Evolutionary conservation across 2,797 vertebrate species (phyloP).

Genomic region (Dryobates pubescens): DNA sequence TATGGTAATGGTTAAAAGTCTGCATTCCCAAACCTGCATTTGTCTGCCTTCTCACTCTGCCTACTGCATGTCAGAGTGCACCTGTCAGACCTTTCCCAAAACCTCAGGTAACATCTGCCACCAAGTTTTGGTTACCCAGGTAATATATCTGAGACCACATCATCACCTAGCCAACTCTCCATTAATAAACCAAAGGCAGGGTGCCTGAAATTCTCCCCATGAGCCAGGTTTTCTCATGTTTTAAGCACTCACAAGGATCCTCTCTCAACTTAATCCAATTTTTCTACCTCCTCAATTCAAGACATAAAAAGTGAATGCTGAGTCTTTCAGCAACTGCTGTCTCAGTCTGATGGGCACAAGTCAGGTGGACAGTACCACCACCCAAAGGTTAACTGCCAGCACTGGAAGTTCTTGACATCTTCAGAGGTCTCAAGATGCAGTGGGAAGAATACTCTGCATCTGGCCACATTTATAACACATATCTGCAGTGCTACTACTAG

Average conservation of each 20-base stretch:
- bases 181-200: background rate
- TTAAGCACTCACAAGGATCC: background rate
- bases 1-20: background rate
- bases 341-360: background rate
- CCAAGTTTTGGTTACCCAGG: background rate
- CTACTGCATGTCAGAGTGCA: background rate
- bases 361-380: background rate
- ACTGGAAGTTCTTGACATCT: background rate
- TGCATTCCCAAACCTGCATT: background rate
- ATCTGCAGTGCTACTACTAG: background rate
- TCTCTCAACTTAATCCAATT: background rate
- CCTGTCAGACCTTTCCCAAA: background rate
- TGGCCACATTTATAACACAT: background rate
- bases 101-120: background rate
- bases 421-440: background rate
- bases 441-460: background rate
- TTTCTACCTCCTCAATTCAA: background rate
- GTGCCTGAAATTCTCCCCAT: background rate
- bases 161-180: background rate
- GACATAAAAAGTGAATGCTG: background rate
- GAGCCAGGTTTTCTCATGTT: background rate
- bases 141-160: background rate
- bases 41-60: background rate
- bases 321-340: background rate
- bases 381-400: background rate